Evolutionary conservation across 2,113 vertebrate species (phyloP).

Genomic region (Electrona antarctica): DNA sequence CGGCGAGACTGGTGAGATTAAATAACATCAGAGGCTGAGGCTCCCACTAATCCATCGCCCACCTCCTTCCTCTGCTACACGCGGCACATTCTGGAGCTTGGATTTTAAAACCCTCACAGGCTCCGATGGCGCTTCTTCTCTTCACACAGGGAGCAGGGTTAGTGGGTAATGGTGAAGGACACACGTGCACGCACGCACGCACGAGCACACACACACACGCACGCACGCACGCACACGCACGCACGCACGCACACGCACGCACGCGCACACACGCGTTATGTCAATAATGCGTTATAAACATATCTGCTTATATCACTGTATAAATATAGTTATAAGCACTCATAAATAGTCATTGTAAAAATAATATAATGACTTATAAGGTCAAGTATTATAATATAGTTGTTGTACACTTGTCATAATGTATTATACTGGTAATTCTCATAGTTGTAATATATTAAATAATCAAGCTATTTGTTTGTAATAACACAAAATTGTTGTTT

Average conservation of each 20-base stretch:
- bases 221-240: background rate
- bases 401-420: too few relatives aligned
- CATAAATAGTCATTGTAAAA: too few relatives aligned
- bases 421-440: too few relatives aligned
- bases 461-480: too few relatives aligned
- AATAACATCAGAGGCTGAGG: slow-evolving; percentile 71
- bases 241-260: background rate
- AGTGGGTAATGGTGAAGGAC: slow-evolving; percentile 10
- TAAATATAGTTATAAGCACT: too few relatives aligned
- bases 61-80: slow-evolving; percentile 35
- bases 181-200: background rate
- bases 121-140: slow-evolving; percentile 45
- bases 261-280: background rate
- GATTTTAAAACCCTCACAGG: slow-evolving; percentile 61
- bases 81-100: slow-evolving; percentile 44
- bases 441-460: too few relatives aligned
- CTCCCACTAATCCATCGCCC: slow-evolving; percentile 57
- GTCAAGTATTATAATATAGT: too few relatives aligned
- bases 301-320: too few relatives aligned
- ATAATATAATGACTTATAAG: too few relatives aligned
- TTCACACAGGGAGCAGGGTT: slow-evolving; percentile 32
- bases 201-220: background rate
- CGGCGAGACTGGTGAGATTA: slow-evolving; percentile 61
- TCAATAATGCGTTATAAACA: too few relatives aligned
- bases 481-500: too few relatives aligned